Percentiles rank a stretch among this genome's conserved stretches.
These are phyloP conservation scores for Triplophysa dalaica DNA, from an alignment of 2,113 vertebrate genomes.

Conservation along the genomic window DNA sequence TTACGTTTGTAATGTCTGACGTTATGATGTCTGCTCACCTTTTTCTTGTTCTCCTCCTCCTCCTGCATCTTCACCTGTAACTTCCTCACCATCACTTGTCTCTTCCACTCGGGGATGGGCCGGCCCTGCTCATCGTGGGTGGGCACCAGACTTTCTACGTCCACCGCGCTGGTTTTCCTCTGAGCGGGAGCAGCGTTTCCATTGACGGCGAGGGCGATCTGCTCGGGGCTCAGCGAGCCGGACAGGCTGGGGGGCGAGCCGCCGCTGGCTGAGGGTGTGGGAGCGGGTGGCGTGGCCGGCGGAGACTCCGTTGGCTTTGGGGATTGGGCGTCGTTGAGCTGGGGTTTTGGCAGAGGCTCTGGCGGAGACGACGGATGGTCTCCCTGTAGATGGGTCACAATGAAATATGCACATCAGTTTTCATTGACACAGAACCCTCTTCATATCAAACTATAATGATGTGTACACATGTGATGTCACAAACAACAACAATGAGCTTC, in stretches of 20 bases:
- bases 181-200: conserved; percentile 71
- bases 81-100: conserved; percentile 94
- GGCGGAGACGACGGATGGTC: conserved; percentile 63
- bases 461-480: too few species aligned
- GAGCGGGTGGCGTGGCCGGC: conserved; percentile 68
- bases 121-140: conserved; percentile 89
- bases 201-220: conserved; percentile 73
- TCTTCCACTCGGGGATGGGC: conserved; percentile 91
- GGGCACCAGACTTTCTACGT: conserved; percentile 85
- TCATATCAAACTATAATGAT: too few species aligned
- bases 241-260: conserved; percentile 62
- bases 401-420: background rate
- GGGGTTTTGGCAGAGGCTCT: conserved; percentile 44
- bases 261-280: conserved; percentile 59
- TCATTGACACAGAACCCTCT: too few species aligned
- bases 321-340: conserved; percentile 50
- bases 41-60: conserved; percentile 88
- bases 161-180: conserved; percentile 69
- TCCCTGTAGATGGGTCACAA: conserved; percentile 57
- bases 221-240: conserved; percentile 70
- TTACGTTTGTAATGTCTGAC: conserved; percentile 11
- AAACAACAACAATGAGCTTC: too few species aligned
- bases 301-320: conserved; percentile 60
- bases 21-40: conserved; percentile 75
- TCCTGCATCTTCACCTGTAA: conserved; percentile 94